Evolutionary conservation across 2,888 invertebrate species (phyloP), one percentile per base, ranked within the genome.

Genomic region (Nebria salina): DNA sequence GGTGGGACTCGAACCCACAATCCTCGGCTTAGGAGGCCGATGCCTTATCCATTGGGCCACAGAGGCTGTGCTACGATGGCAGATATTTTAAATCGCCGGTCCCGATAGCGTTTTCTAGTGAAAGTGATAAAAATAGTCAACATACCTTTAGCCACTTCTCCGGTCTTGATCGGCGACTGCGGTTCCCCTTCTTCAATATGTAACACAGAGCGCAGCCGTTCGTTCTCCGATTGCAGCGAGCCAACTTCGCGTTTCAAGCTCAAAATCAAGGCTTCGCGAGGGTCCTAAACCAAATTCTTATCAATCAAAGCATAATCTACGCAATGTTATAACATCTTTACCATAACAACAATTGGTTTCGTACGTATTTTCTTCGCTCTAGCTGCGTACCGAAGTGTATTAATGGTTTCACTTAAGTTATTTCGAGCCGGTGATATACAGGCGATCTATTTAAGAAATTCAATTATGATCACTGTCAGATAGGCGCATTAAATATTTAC

Each of bases 331-430:
- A 70, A 5, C 3, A 1, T 74, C 86, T 91, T 91, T 89, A 96
- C 96, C 97, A 98, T 97, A 88, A 97, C 95, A 41, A 98, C 94
- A 20, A 97, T 94, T 0, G 98, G 98, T 87, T 97, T 97, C 0
- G 97, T 96, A 85, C 95, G 94, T 83, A 98, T 98, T 87, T 95
- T 95, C 90, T 97, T 98, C 0, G 98, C 97, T 84, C 98, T 90
- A 0, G 97, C 94, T 0, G 98, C 98, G 90, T 98, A 98, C 25
- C 98, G 91, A 20, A 98, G 90, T 0, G 98, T 98, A 88, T 97
- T 98, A 82, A 97, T 88, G 0, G 97, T 97, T 89, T 98, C 98
- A 64, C 93, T 93, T 75, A 94, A 90, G 87, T 97, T 98, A 0
- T 95, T 95, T 85, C 93, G 93, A 0, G 96, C 95, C 0, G 98